Percentiles rank a stretch among this genome's conserved stretches.
phyloP scores from a whole-genome alignment of 2,113 vertebrate genomes.

The Orycteropus afer region DNA sequence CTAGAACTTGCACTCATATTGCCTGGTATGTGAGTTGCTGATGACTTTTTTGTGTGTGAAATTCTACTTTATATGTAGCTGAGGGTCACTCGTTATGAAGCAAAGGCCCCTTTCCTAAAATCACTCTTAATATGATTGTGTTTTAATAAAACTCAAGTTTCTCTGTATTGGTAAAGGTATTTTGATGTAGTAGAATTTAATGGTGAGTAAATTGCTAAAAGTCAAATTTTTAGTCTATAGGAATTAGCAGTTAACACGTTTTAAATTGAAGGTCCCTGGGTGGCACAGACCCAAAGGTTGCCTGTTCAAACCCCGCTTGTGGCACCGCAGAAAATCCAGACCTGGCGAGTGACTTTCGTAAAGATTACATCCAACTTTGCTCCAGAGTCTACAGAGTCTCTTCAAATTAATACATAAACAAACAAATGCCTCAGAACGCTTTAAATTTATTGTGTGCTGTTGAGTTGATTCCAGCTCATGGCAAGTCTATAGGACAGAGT shows the following conservation, averaged over 20 bases:
- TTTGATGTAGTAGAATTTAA: conserved; percentile 19
- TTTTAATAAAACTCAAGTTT: neutral
- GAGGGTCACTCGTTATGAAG: neutral
- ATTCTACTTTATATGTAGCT: neutral
- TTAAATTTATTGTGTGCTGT: neutral
- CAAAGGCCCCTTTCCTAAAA: neutral
- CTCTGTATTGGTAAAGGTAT: neutral
- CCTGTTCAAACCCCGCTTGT: too few species aligned
- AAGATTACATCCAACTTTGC: too few species aligned
- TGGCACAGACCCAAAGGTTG: too few species aligned
- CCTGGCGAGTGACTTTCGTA: too few species aligned
- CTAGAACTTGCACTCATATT: neutral
- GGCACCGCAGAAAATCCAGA: too few species aligned
- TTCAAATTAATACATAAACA: too few species aligned
- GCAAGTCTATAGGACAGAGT: neutral
- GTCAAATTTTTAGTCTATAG: neutral
- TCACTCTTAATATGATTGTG: neutral
- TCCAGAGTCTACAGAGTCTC: too few species aligned
- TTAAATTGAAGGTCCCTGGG: too few species aligned
- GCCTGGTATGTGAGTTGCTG: neutral
- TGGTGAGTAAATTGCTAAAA: neutral
- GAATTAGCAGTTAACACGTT: neutral
- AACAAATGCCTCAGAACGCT: too few species aligned
- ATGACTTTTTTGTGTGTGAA: neutral
- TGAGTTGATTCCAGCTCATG: neutral